Base-by-base conservation (phyloP, 1,140 invertebrate species). In the Aphelenchoides avenae region DNA sequence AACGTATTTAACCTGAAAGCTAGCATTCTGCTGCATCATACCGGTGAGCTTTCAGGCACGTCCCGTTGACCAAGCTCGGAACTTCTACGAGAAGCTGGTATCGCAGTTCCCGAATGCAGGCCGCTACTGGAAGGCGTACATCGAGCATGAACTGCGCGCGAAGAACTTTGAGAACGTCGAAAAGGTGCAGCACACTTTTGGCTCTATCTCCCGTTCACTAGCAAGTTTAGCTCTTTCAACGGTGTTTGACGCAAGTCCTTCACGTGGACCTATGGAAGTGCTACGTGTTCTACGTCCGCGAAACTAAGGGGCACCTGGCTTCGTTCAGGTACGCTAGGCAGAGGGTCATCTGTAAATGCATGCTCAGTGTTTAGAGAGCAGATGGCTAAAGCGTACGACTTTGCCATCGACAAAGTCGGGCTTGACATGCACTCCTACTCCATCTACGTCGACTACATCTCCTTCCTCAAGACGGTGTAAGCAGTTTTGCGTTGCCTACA, bases 311-410 rank as follows among this genome's bases (percentile, higher is more conserved):
- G 15, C 69, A 75, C 39, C 40, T 76, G 7, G 46, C 65, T 6
- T 42, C 64, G 5, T 75, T 76, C 36, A 41, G 71, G 9, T 37
- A 6, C 62, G 3, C 31, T 60, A 4, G 11, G 31, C 7, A 18
- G 30, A 48, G 13, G 13, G 24, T 5, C 18, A 22, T 2, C 1
- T 15, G 57, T 9, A 11, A 11, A 57, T 59, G 11, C 65, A 68
- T 82, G 82, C 42, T 78, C n/a, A n/a, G n/a, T n/a, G n/a, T n/a
- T n/a, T n/a, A 94, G 92, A 75, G 93, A 98, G 79, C 98, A 96
- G 82, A 94, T 98, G 89, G 92, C 92, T 0, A 91, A 99, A 80
- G 93, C 94, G 0, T 99, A 96, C 77, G 94, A 98, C 79, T 98
- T 97, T 82, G 93, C 95, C 0, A 78, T 98, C 52, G 94, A 98